Base-by-base conservation (phyloP, 2,113 vertebrate genomes). In the Sisor rabdophorus region DNA sequence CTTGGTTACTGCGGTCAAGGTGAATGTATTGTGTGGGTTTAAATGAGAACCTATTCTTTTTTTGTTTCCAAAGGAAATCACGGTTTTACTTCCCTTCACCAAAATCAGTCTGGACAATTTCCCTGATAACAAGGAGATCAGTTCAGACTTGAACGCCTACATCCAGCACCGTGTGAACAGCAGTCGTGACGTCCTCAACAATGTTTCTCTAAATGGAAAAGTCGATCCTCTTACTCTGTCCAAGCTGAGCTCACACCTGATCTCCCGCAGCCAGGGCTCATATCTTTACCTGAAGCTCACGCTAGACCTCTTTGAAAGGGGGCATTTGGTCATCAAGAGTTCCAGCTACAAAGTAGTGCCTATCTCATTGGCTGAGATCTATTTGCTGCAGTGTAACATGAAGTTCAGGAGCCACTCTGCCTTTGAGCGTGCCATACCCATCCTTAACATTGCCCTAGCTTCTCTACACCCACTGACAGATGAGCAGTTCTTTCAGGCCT, bases 381-480 rank as follows among this genome's bases (percentile, higher is more conserved):
- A 99, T 84, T 89, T 98, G 75, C 90, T 99, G n/a, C 97, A 98
- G 90, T 98, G 97, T 89, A 99, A 98, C 85, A 96, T 99, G 94
- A 96, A 95, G 87, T 99, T 99, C 89, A 95, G 95, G 90, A 96
- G 92, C 68, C 95, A 96, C 76, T 95, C 95, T 0, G 93, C 96
- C 60, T 99, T 98, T 6, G 97, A 98, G 89, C 93, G 95, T 78
- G 94, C 94, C 0, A 89, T 94, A 81, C 95, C 97, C 0, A 91
- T 99, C 50, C 77, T 99, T 52, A 98, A 98, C 0, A 93, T 98
- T 85, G 93, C 95, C 0, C 89, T 99, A 0, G 96, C 97, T 0
- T 98, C 97, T 2, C 92, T 99, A 20, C 97, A 99, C 85, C 97
- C 97, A 74, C 88, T 99, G 93, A 98, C 96, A 0, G 97, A 99